Evolutionary conservation across 2,797 vertebrate species (phyloP), one percentile per base, ranked within the genome.

Genomic region (Galaxias olidus): DNA sequence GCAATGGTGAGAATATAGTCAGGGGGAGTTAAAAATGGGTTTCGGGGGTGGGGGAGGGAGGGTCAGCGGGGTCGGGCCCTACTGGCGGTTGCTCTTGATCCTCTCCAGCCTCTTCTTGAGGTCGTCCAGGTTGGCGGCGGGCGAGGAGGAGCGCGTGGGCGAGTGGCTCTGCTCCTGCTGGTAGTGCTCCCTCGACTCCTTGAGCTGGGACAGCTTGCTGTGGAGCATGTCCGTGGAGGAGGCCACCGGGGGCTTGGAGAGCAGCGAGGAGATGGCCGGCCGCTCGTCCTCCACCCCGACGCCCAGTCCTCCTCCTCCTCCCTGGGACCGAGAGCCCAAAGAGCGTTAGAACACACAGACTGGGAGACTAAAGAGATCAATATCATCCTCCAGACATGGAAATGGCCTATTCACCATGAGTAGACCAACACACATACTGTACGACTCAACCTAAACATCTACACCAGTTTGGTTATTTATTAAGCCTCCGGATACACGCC

Each of bases 51-150:
- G n/a, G n/a, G n/a, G n/a, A n/a, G n/a, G 50, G 15, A 55, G 59
- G 59, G 0, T 44, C 1, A 0, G 40, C 0, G 0, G 48, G 0
- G 18, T 5, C 11, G 1, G 54, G 52, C 9, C 81, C 86, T 91
- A 99, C 86, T 99, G 97, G 83, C 95, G 93, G 85, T 95, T 98
- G 89, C 96, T 98, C 92, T 99, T 99, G 88, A 99, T 99, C 89
- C 94, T 93, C 90, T 99, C 98, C 91, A 99, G 91, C 85, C 98
- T 95, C 80, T 99, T 99, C 94, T 98, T 98, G 90, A 99, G 94
- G 93, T 99, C 98, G 60, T 99, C 98, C 18, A 99, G 95, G 87
- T 99, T 98, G 72, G 94, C 80, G 8, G 93, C 90, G 8, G 95
- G 92, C 1, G 94, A 93, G 65, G 93, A 87, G 1, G 94, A 88